phyloP scores from a whole-genome alignment of 1,140 invertebrate genomes.

The Rhyacophila brunnea region DNA sequence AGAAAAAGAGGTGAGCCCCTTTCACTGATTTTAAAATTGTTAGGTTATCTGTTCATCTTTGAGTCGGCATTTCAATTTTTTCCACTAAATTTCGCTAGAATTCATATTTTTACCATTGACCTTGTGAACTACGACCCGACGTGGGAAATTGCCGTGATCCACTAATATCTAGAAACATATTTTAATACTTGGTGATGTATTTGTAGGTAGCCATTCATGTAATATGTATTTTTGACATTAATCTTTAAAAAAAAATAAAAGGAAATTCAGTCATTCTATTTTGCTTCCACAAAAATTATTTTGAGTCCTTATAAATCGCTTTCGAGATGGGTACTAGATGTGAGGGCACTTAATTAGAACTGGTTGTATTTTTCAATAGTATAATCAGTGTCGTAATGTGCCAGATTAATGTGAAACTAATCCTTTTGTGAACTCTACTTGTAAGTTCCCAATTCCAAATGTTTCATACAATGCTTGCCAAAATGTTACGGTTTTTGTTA shows the following conservation, averaged over 20 bases:
- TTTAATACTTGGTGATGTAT: too few relatives aligned
- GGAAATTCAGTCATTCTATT: too few relatives aligned
- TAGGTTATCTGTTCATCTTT: too few relatives aligned
- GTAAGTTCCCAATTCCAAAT: constrained; percentile 11
- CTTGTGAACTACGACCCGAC: not conserved
- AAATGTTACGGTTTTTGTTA: too few relatives aligned
- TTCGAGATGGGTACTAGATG: too few relatives aligned
- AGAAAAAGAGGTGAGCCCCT: constrained; percentile 90
- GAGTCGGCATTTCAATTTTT: not conserved
- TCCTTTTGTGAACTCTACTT: constrained; percentile 3
- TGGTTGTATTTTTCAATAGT: constrained; percentile 7
- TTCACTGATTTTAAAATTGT: constrained; percentile 15
- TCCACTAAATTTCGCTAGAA: too few relatives aligned
- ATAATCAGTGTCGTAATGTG: constrained; percentile 11
- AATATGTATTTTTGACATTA: not conserved
- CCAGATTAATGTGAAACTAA: constrained; percentile 12
- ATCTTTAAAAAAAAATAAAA: too few relatives aligned
- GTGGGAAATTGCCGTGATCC: too few relatives aligned
- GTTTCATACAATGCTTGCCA: constrained; percentile 7
- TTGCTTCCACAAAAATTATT: too few relatives aligned
- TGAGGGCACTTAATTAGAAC: constrained; percentile 20
- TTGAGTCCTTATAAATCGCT: too few relatives aligned
- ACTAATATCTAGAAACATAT: too few relatives aligned
- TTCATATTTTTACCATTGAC: constrained; percentile 18
- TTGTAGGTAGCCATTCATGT: not conserved